These are phyloP conservation scores for Megastigmus dorsalis DNA, from an alignment of 2,888 invertebrate species.

Conservation along the genomic window DNA sequence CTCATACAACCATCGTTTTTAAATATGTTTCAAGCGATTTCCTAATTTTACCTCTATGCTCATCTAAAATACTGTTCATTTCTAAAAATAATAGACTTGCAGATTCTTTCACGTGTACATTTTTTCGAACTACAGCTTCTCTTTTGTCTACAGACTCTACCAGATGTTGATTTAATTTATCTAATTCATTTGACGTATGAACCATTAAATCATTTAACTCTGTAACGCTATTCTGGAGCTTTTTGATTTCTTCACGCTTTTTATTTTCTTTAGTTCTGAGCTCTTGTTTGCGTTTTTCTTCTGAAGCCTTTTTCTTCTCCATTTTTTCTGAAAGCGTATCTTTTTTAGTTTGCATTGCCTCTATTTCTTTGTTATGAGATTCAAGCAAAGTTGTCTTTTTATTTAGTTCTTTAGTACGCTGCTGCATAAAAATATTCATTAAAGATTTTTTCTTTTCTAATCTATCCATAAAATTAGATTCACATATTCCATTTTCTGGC, in stretches of 20 bases:
- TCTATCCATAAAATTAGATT: slow-evolving; percentile 55
- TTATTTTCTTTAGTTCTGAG: slow-evolving; percentile 58
- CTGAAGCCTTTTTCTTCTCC: slow-evolving; percentile 46
- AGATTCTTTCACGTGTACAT: slow-evolving; percentile 58
- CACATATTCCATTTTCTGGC: slow-evolving; percentile 62
- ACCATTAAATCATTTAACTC: slow-evolving; percentile 56
- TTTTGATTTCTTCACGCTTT: slow-evolving; percentile 61
- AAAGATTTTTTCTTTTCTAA: slow-evolving; percentile 58
- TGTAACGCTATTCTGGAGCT: slow-evolving; percentile 57
- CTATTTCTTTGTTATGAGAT: slow-evolving; percentile 44
- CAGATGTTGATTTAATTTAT: slow-evolving; percentile 56
- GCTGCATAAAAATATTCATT: slow-evolving; percentile 58
- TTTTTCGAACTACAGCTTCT: slow-evolving; percentile 60
- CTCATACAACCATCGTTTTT: no score
- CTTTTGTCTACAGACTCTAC: slow-evolving; percentile 62
- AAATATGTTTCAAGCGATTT: slow-evolving; percentile 38
- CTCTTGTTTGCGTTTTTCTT: slow-evolving; percentile 52
- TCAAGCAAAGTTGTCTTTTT: slow-evolving; percentile 42
- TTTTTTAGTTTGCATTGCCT: slow-evolving; percentile 49
- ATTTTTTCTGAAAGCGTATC: slow-evolving; percentile 49
- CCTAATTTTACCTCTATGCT: slow-evolving; percentile 56
- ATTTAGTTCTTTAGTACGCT: slow-evolving; percentile 45
- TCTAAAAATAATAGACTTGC: slow-evolving; percentile 62
- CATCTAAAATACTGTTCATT: slow-evolving; percentile 59
- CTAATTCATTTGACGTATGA: slow-evolving; percentile 49